Evolutionary conservation across 2,888 invertebrate genomes (phyloP), one percentile per base, ranked within the genome.

Genomic region (Acleris emargana): DNA sequence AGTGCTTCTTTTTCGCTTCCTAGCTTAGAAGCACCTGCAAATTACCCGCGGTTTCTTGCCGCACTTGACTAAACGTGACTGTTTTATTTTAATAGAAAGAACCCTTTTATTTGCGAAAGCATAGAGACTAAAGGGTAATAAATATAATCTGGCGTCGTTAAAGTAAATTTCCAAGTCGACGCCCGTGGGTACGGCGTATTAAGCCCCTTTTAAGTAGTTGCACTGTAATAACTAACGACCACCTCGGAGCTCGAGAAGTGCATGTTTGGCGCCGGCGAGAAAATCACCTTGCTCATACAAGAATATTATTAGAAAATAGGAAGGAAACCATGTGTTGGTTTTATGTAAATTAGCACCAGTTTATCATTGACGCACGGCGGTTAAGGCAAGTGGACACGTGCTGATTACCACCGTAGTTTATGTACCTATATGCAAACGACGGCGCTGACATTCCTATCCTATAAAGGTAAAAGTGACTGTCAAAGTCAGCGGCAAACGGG

Each of bases 241-340:
- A 66, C 55, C 55, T 47, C 25, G 16, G 53, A n/a, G 63, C 63
- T 51, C 51, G 57, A 54, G 55, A 57, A 61, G 38, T 45, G 66
- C 51, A 20, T 47, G 43, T 72, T 72, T 64, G 64, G 67, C 68
- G 62, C 71, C 71, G 16, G 16, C 16, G 54, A 75, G 76, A 76
- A 74, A 77, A 75, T 75, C 76, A 50, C 49, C 70, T 68, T 60
- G 68, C 55, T 66, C 66, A 64, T 62, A 71, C 63, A 42, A 75
- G 72, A 76, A 78, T 38, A 38, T 76, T 79, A 79, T 77, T 81
- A 83, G 81, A 84, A 85, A 84, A 83, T 79, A 84, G 84, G 81
- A 86, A 83, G 80, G 76, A 78, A 85, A 81, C 73, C 59, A 57
- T 58, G 50, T 63, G 55, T 53, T 61, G 68, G 54, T 67, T 69